phyloP scores from a whole-genome alignment of 2,797 vertebrate genomes.

The Siniperca obscura region DNA sequence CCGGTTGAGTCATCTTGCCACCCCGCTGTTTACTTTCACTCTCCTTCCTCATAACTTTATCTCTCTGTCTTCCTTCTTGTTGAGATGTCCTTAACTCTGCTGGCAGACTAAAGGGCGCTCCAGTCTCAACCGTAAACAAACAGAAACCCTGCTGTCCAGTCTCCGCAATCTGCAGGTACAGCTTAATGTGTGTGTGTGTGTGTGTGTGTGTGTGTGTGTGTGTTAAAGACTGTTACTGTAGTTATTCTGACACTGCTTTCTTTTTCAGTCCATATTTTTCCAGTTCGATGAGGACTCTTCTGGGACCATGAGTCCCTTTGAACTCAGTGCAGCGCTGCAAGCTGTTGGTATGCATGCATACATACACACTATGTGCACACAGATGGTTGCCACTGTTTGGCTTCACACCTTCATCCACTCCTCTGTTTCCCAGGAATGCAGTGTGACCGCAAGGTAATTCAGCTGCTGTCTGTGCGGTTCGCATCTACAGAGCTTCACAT shows the following conservation, averaged over 20 bases:
- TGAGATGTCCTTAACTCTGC: conserved; percentile 70
- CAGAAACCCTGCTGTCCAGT: conserved; percentile 76
- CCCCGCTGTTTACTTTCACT: conserved; percentile 28
- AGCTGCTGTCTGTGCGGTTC: conserved; percentile 83
- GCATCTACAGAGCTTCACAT: conserved; percentile 80
- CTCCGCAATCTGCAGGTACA: conserved; percentile 82
- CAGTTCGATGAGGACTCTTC: conserved; percentile 84
- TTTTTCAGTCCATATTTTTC: conserved; percentile 79
- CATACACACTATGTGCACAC: neutral
- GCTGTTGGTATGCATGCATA: conserved; percentile 74
- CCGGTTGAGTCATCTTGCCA: conserved; percentile 28
- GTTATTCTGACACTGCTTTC: conserved; percentile 7
- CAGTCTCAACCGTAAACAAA: conserved; percentile 79
- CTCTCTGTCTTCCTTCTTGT: conserved; percentile 31
- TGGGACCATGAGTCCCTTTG: conserved; percentile 86
- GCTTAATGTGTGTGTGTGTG: conserved; percentile 14
- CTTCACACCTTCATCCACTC: conserved; percentile 16
- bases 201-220: conserved; percentile 24
- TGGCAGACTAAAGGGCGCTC: conserved; percentile 79
- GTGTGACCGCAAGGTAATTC: conserved; percentile 77
- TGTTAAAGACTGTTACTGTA: neutral
- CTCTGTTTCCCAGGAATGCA: conserved; percentile 76
- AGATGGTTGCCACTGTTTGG: neutral
- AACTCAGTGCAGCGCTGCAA: conserved; percentile 80
- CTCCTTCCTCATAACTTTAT: conserved; percentile 30